Conservation (phyloP, 1,140 invertebrate species). For the Drosophila biarmipes region DNA sequence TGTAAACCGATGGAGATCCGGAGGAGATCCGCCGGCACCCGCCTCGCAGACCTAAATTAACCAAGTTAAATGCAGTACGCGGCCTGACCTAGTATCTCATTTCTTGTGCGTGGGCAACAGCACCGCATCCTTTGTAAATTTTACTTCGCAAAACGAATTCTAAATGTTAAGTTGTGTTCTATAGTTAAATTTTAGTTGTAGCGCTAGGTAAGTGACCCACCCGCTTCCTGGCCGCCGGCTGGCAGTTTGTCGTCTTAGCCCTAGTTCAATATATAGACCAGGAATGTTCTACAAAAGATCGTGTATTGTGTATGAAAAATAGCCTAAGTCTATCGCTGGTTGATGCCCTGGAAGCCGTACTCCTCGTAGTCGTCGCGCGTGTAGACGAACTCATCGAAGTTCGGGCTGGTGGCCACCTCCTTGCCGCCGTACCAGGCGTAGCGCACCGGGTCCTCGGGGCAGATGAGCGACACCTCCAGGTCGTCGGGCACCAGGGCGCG, state of each 20-base stretch:
- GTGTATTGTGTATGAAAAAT: constrained; percentile 9
- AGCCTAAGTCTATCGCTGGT: constrained; percentile 33
- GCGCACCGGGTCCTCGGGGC: constrained; percentile 91
- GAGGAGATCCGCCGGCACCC: constrained; percentile 50
- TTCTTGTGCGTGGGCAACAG: constrained; percentile 28
- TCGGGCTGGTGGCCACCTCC: constrained; percentile 89
- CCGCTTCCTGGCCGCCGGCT: constrained; percentile 8
- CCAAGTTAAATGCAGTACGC: constrained; percentile 23
- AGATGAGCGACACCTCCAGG: constrained; percentile 89
- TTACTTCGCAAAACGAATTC: constrained; percentile 39
- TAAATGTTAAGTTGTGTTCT: constrained; percentile 62
- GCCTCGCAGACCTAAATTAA: constrained; percentile 56
- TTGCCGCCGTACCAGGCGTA: constrained; percentile 96
- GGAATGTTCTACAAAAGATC: constrained; percentile 32
- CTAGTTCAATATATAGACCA: constrained; percentile 36
- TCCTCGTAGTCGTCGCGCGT: constrained; percentile 96
- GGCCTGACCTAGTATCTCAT: constrained; percentile 15
- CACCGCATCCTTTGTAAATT: constrained; percentile 33
- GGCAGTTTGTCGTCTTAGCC: constrained; percentile 31
- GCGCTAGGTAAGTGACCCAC: constrained; percentile 35
- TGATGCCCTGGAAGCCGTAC: constrained; percentile 87
- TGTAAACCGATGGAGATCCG: constrained; percentile 85
- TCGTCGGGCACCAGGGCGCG: constrained; percentile 91
- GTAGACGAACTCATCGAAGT: constrained; percentile 90
- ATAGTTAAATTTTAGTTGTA: constrained; percentile 72